These are phyloP conservation scores for Cyprinodon variegatus DNA, from an alignment of 2,113 vertebrate species.

Conservation along the genomic window DNA sequence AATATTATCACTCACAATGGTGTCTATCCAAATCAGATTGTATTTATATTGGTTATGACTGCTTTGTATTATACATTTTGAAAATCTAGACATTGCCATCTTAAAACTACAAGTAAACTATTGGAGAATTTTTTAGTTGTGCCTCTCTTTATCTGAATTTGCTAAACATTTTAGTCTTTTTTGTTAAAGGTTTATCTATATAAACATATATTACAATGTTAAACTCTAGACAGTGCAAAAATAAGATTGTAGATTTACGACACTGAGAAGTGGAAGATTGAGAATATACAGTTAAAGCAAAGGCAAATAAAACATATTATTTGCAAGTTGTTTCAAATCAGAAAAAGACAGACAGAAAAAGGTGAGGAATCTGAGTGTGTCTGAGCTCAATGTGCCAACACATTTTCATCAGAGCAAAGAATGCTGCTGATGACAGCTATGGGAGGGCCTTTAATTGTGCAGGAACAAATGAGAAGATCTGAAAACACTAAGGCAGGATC, in stretches of 20 bases:
- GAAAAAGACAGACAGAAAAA: conserved; percentile 9
- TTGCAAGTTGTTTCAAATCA: background rate
- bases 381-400: conserved; percentile 50
- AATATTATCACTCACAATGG: background rate
- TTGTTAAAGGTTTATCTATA: background rate
- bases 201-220: no score
- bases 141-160: no score
- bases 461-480: conserved; percentile 26
- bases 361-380: conserved; percentile 48
- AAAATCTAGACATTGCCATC: no score
- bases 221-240: background rate
- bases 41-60: no score
- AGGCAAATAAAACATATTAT: background rate
- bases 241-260: background rate
- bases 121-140: no score
- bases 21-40: background rate
- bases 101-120: no score
- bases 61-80: no score
- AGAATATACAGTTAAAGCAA: background rate
- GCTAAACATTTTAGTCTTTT: background rate
- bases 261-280: background rate
- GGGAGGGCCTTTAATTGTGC: conserved; percentile 29
- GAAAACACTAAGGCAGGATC: background rate
- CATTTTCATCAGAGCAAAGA: conserved; percentile 58
- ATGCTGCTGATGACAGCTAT: conserved; percentile 12